phyloP scores from a whole-genome alignment of 1,140 invertebrate species.

The Brachionus rubens region DNA sequence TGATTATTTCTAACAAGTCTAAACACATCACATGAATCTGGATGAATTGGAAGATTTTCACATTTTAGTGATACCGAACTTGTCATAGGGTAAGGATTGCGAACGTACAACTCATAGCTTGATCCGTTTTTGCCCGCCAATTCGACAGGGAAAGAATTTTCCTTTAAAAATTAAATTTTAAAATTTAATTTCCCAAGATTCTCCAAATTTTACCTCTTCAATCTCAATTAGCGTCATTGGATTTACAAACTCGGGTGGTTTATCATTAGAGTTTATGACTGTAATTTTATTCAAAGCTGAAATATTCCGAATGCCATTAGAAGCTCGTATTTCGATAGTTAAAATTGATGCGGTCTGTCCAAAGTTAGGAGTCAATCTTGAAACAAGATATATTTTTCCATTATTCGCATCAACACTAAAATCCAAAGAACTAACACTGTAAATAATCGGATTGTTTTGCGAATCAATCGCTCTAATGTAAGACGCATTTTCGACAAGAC shows the following conservation, averaged over 20 bases:
- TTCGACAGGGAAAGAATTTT: background rate
- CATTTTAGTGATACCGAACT: background rate
- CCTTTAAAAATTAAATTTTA: background rate
- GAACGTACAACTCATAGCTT: background rate
- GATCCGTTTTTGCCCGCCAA: conserved; percentile 12
- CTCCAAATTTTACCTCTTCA: background rate
- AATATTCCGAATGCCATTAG: background rate
- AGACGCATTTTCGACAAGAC: background rate
- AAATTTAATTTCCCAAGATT: background rate
- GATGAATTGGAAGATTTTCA: background rate
- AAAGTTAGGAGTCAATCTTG: background rate
- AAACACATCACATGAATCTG: conserved; percentile 8
- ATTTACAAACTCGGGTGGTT: background rate
- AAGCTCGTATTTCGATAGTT: background rate
- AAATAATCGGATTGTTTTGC: background rate
- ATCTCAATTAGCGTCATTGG: background rate
- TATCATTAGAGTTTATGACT: background rate
- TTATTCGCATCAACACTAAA: conserved; percentile 6
- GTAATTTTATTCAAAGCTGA: background rate
- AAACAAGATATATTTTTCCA: conserved; percentile 7
- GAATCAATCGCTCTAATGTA: conserved; percentile 22
- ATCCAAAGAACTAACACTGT: background rate
- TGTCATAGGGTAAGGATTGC: background rate
- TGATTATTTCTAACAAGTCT: background rate
- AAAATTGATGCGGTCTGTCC: background rate